A percentile compares a stretch with the other conserved stretches of the same genome.
phyloP scores from a whole-genome alignment of 2,797 vertebrate species.

The Platyrinchus mystaceus region DNA sequence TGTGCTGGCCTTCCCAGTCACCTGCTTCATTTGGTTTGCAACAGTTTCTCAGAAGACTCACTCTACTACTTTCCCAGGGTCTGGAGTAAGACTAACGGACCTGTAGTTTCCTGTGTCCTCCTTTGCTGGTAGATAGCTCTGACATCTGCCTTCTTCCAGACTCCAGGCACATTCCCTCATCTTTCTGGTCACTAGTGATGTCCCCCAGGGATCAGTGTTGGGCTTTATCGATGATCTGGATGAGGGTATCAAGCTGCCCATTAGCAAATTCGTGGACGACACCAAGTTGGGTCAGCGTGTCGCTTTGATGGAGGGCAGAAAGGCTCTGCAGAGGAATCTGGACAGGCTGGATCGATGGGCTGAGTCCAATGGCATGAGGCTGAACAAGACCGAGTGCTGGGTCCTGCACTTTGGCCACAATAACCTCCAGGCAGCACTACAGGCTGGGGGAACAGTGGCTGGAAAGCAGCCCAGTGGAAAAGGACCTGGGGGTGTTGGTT shows the following conservation, averaged over 20 bases:
- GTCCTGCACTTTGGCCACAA: not conserved
- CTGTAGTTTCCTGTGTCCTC: not conserved
- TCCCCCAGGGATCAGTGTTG: not conserved
- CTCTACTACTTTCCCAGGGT: not conserved
- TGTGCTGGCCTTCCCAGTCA: not conserved
- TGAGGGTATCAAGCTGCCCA: not conserved
- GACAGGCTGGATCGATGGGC: not conserved
- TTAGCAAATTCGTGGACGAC: fast-evolving
- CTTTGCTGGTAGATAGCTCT: not conserved
- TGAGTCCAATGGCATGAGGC: not conserved
- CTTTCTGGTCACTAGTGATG: not conserved
- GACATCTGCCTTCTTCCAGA: not conserved
- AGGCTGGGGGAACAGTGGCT: not conserved
- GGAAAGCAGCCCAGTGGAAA: not conserved
- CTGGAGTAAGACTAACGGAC: not conserved
- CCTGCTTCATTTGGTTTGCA: not conserved
- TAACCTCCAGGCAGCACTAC: not conserved
- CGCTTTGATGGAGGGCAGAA: not conserved
- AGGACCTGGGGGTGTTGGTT: not conserved
- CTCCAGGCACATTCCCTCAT: not conserved
- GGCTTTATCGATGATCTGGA: not conserved
- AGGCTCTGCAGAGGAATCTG: not conserved
- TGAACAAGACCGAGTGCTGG: not conserved
- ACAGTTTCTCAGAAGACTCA: not conserved
- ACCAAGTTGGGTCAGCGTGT: not conserved